phyloP scores from a whole-genome alignment of 2,113 vertebrate genomes.

The Gymnocephalus cernua region DNA sequence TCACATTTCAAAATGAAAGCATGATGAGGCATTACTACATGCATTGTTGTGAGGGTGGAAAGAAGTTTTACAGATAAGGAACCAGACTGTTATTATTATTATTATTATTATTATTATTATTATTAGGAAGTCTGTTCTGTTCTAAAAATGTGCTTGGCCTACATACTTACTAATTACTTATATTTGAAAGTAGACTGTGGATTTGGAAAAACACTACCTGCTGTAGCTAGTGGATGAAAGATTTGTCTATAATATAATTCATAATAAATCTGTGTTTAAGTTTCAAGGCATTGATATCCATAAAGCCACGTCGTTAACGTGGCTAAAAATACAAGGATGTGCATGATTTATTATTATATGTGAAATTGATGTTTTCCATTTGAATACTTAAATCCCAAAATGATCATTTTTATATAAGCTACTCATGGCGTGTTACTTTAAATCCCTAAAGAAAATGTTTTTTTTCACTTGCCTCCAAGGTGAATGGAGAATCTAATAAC shows the following conservation, averaged over 20 bases:
- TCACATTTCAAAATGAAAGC: conserved; percentile 44
- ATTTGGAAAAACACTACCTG: not conserved
- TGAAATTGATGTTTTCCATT: not conserved
- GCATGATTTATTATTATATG: not conserved
- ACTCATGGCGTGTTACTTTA: too few species aligned
- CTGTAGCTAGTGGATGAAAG: not conserved
- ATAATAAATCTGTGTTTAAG: not conserved
- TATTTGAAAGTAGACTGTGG: not conserved
- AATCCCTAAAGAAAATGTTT: too few species aligned
- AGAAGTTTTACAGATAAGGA: conserved; percentile 35
- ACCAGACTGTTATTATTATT: conserved; percentile 2
- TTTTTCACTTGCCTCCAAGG: too few species aligned
- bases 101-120: not conserved
- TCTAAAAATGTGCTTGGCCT: conserved; percentile 31
- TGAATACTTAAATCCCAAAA: not conserved
- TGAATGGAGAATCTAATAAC: too few species aligned
- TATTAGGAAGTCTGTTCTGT: not conserved
- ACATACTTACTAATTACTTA: not conserved
- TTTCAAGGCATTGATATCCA: not conserved
- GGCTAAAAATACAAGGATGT: not conserved
- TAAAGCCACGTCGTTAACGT: too few species aligned
- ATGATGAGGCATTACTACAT: conserved; percentile 5
- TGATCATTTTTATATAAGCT: too few species aligned
- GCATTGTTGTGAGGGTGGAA: conserved; percentile 6
- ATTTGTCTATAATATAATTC: not conserved